A percentile compares a stretch with the other conserved stretches of the same genome.
These are phyloP conservation scores for Odobenus rosmarus DNA, from an alignment of 2,113 vertebrate genomes.

Conservation along the genomic window DNA sequence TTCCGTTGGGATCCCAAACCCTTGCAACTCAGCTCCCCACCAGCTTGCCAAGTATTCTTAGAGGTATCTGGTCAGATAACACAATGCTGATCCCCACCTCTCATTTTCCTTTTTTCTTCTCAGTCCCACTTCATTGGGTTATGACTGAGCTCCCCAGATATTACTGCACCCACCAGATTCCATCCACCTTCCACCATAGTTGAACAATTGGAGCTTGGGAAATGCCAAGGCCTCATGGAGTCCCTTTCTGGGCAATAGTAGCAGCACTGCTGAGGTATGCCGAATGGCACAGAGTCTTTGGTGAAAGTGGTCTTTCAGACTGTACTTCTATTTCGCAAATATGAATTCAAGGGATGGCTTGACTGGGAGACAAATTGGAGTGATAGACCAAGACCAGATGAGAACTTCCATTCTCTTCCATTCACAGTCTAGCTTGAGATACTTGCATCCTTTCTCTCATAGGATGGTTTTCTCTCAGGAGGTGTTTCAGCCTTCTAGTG, in stretches of 20 bases:
- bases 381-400: not conserved
- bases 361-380: not conserved
- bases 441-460: not conserved
- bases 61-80: not conserved
- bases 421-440: not conserved
- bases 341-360: not conserved
- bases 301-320: not conserved
- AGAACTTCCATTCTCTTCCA: not conserved
- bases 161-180: not conserved
- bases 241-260: not conserved
- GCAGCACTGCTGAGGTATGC: not conserved
- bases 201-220: not conserved
- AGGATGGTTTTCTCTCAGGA: not conserved
- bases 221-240: fast-evolving
- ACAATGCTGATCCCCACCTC: not conserved
- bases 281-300: not conserved
- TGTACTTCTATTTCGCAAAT: not conserved
- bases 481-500: not conserved
- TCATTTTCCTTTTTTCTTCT: not conserved
- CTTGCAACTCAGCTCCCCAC: not conserved
- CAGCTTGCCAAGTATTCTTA: not conserved
- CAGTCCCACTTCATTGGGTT: not conserved
- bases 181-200: not conserved
- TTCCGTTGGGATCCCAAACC: not conserved
- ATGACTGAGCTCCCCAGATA: not conserved